Evolutionary conservation across 2,888 invertebrate species (phyloP), one percentile per base, ranked within the genome.

Genomic region (Chrysolina americana): DNA sequence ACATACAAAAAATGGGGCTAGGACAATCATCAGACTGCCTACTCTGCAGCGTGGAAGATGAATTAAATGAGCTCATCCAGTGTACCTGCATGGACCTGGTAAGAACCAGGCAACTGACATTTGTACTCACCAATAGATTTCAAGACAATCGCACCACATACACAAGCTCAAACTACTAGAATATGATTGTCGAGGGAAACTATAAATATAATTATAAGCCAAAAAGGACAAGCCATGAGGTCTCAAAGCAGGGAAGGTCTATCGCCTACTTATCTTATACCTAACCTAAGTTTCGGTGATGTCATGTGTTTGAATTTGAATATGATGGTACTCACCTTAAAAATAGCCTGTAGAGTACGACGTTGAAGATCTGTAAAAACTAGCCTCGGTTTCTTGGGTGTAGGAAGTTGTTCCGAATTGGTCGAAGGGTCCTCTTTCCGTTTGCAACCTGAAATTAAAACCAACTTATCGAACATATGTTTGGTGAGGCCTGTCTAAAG

Each of bases 361-460:
- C 99, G 94, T 92, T 99, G 99, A 87, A 99, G 96, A 92, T 99
- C 99, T 87, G 99, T 99, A 93, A 99, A 99, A 90, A 99, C 99
- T 90, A 99, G 94, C 88, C 99, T 96, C 83, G 99, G 99, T 90
- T 99, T 99, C 94, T 99, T 99, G 90, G 98, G 98, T 85, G 97
- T 95, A 91, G 95, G 93, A 89, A 94, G 91, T 88, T 94, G 94
- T 89, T 96, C 96, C 87, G 92, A 91, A 88, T 90, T 91, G 90
- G 90, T 92, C 89, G 91, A 91, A 89, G 92, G 91, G 86, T 97
- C 97, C 91, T 97, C 97, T 94, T 96, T 97, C 92, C 97, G 94
- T 89, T 97, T 98, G 94, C 98, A 98, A 86, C 95, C 97, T 95
- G 76, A 64, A 50, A 72, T 44, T 44, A 10, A 72, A 23, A 28